phyloP scores from a whole-genome alignment of 2,888 invertebrate genomes.

The Agriopis aurantiaria region DNA sequence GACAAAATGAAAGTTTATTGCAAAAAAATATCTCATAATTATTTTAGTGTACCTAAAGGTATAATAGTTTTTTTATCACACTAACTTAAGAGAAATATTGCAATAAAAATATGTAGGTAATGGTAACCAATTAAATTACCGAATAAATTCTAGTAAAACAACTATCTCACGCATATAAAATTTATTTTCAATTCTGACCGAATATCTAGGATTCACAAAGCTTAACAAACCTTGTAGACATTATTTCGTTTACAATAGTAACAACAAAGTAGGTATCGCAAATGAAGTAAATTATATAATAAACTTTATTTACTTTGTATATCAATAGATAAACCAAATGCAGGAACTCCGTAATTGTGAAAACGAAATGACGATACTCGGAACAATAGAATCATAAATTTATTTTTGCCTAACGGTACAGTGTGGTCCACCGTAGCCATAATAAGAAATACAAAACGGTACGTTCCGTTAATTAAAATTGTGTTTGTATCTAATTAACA shows the following conservation, averaged over 20 bases:
- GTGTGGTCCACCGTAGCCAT: conserved; percentile 25
- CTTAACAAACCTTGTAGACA: neutral
- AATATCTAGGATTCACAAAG: neutral
- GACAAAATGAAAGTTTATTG: too few relatives aligned
- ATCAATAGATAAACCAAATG: conserved; percentile 10
- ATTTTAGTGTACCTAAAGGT: too few relatives aligned
- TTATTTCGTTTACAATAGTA: neutral
- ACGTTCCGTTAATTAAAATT: conserved; percentile 36
- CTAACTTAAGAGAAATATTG: too few relatives aligned
- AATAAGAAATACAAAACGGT: conserved; percentile 25
- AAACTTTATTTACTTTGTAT: too few relatives aligned
- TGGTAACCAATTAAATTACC: too few relatives aligned
- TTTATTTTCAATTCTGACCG: conserved; percentile 1
- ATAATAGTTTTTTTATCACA: too few relatives aligned
- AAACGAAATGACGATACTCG: conserved; percentile 34
- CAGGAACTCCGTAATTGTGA: conserved; percentile 21
- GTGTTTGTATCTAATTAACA: conserved; percentile 31
- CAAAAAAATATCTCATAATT: too few relatives aligned
- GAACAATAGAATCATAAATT: conserved; percentile 34
- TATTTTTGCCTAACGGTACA: conserved; percentile 27
- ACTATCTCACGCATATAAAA: too few relatives aligned
- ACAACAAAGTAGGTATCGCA: neutral
- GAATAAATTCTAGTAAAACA: too few relatives aligned
- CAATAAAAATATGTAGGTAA: too few relatives aligned
- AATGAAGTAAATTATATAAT: too few relatives aligned